Evolutionary conservation across 2,888 invertebrate genomes (phyloP).

Genomic region (Archaeoteleia sp.): DNA sequence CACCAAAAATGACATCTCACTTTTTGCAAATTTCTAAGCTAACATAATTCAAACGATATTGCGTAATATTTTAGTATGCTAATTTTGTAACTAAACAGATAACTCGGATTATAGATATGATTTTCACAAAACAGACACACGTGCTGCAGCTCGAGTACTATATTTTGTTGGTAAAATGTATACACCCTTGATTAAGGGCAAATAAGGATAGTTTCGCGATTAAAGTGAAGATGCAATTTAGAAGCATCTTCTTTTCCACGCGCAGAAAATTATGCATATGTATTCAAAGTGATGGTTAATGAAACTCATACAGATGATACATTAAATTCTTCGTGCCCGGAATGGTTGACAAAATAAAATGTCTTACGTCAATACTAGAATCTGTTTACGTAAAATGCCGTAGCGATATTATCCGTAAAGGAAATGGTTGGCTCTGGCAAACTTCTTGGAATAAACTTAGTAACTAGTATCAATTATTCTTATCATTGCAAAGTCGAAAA

Average conservation of each 20-base stretch:
- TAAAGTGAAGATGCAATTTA: background rate
- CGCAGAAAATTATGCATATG: constrained; percentile 1
- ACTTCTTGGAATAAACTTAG: too few relatives aligned
- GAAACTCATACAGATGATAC: background rate
- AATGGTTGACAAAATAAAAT: too few relatives aligned
- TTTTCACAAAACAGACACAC: background rate
- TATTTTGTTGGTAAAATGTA: background rate
- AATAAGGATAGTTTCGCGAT: background rate
- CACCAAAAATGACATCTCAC: too few relatives aligned
- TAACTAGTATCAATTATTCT: constrained; percentile 1
- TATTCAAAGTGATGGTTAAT: constrained; percentile 1
- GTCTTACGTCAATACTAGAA: too few relatives aligned
- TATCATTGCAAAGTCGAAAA: constrained; percentile 13
- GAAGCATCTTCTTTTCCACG: background rate
- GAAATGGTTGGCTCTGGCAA: too few relatives aligned
- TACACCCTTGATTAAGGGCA: constrained; percentile 1
- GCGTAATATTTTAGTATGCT: too few relatives aligned
- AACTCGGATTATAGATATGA: background rate
- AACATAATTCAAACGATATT: too few relatives aligned
- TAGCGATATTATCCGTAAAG: too few relatives aligned
- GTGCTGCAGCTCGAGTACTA: background rate
- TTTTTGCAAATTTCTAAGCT: too few relatives aligned
- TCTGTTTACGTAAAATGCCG: too few relatives aligned
- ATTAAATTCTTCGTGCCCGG: background rate
- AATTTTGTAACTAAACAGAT: too few relatives aligned